Evolutionary conservation across 2,797 vertebrate genomes (phyloP).

Genomic region (Karalla daura): DNA sequence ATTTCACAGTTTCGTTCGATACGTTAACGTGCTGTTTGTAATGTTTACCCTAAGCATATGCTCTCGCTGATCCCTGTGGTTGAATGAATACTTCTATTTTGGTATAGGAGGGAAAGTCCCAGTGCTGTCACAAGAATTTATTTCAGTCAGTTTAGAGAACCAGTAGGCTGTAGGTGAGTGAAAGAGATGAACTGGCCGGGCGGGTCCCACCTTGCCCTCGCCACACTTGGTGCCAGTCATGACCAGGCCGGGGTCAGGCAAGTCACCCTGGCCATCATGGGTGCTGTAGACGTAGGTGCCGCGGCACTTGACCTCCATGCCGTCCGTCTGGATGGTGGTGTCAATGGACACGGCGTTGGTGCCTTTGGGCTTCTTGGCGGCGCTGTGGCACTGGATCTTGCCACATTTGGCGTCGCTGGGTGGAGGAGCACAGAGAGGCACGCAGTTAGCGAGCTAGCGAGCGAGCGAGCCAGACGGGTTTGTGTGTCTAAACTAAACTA

Average conservation of each 20-base stretch:
- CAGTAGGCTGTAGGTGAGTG: too few relatives aligned
- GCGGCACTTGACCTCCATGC: conserved; percentile 88
- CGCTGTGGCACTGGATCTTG: conserved; percentile 95
- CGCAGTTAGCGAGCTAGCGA: too few relatives aligned
- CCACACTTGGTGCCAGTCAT: conserved; percentile 94
- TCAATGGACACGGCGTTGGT: conserved; percentile 90
- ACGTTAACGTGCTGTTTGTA: too few relatives aligned
- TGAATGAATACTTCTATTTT: background rate
- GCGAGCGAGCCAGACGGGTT: too few relatives aligned
- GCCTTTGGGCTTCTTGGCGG: conserved; percentile 88
- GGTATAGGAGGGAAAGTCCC: background rate
- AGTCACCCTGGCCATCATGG: conserved; percentile 87
- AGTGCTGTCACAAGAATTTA: background rate
- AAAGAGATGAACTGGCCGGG: too few relatives aligned
- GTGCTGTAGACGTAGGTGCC: conserved; percentile 90
- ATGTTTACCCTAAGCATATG: background rate
- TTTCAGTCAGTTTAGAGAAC: too few relatives aligned
- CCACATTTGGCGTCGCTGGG: conserved; percentile 93
- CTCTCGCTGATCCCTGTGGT: background rate
- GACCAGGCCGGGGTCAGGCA: conserved; percentile 90
- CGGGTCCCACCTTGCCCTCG: conserved; percentile 87
- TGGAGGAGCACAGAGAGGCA: background rate
- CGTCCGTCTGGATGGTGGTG: conserved; percentile 86
- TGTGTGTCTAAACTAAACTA: too few relatives aligned
- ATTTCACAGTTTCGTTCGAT: too few relatives aligned